Evolutionary conservation across 1,140 invertebrate genomes (phyloP).

Genomic region (Heliconius eleuchia): DNA sequence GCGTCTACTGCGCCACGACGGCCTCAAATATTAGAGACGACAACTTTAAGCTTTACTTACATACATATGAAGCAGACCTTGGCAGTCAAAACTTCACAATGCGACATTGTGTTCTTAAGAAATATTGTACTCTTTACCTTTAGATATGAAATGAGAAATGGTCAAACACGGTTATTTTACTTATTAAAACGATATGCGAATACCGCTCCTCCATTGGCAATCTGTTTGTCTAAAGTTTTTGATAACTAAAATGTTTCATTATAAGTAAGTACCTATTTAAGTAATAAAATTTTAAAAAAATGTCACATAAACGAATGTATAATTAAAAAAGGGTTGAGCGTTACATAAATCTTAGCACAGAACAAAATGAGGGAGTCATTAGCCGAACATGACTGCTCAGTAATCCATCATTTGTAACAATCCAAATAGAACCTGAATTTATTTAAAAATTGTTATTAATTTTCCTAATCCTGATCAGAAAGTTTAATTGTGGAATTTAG

Average conservation of each 20-base stretch:
- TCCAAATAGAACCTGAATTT: not conserved
- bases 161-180: too few species aligned
- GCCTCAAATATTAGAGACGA: not conserved
- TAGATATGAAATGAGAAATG: not conserved
- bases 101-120: not conserved
- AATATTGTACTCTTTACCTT: not conserved
- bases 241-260: too few species aligned
- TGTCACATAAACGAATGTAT: conserved; percentile 48
- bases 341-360: conserved; percentile 56
- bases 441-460: too few species aligned
- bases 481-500: too few species aligned
- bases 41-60: not conserved
- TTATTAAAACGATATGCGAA: not conserved
- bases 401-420: conserved; percentile 50
- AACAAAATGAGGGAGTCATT: conserved; percentile 55
- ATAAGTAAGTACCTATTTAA: not conserved
- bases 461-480: too few species aligned
- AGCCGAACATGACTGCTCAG: conserved; percentile 38
- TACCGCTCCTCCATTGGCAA: too few species aligned
- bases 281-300: conserved; percentile 47
- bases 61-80: not conserved
- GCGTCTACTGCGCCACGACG: too few species aligned
- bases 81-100: not conserved
- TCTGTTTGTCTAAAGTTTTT: too few species aligned
- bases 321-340: conserved; percentile 63